Evolutionary conservation across 2,113 vertebrate genomes (phyloP), one percentile per base, ranked within the genome.

Genomic region (Nannobrachium achirus): DNA sequence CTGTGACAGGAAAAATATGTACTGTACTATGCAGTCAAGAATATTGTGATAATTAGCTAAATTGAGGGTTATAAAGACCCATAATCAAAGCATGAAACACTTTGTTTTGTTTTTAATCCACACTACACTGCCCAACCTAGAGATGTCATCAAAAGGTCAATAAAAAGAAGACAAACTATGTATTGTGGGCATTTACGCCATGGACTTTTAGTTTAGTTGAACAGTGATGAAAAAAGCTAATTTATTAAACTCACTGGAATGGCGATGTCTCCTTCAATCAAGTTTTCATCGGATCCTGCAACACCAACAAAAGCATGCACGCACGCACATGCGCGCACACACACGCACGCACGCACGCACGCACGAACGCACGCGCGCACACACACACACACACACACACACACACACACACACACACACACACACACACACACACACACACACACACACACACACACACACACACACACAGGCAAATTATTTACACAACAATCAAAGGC

Each of bases 201-300:
- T 25, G 20, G 20, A 25, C 20, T 1, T 25, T 25, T 4, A 25
- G 20, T 25, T 25, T 25, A 48, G 45, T 14, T 4, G 10, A 48
- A 48, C 11, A 48, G 45, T 11, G 41, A 42, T 42, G 7, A 10
- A 20, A 39, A 2, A 16, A 63, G 7, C 1, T 25, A 62, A 15
- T 16, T 5, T 0, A 16, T 39, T 62, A 59, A 72, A 85, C 89
- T 88, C 66, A 91, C 91, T 8, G 84, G 84, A 50, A 95, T 50
- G 11, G 93, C 50, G 66, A 97, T 98, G 75, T 98, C 95, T 1
- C 95, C 96, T 70, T 98, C 91, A 76, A 97, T 91, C 62, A 98
- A 92, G 18, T 91, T 75, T 58, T 89, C 71, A 38, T 94, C 91
- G 78, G 92, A 92, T 84, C 87, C 95, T 96, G 55, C 15, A 65